Percentiles rank a stretch among this genome's conserved stretches.
phyloP scores from a whole-genome alignment of 2,113 vertebrate species.

The Gallinago jamesoni region DNA sequence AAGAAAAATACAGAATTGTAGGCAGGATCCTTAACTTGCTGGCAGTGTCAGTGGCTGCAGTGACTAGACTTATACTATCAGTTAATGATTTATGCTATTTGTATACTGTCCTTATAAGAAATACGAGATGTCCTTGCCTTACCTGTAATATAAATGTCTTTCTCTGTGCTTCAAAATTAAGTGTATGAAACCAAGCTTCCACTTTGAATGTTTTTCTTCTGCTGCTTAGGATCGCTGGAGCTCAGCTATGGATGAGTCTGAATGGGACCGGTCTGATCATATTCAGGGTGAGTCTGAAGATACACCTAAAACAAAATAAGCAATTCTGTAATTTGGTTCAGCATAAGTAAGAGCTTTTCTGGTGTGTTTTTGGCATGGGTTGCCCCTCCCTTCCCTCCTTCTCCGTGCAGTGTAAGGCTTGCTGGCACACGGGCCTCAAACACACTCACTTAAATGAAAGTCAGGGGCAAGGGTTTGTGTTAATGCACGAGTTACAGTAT shows the following conservation, averaged over 20 bases:
- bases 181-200: not conserved
- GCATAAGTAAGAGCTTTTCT: not conserved
- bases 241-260: not conserved
- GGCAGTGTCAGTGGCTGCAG: not conserved
- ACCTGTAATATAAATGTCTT: not conserved
- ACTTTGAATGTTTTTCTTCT: not conserved
- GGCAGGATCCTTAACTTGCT: not conserved
- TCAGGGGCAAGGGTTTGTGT: not conserved
- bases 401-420: not conserved
- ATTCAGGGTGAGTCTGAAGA: not conserved
- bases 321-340: not conserved
- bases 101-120: not conserved
- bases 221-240: not conserved
- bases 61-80: not conserved
- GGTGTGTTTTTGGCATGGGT: not conserved
- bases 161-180: not conserved
- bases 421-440: not conserved
- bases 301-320: not conserved
- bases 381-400: fast-evolving
- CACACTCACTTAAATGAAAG: not conserved
- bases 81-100: not conserved
- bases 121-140: not conserved
- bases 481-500: not conserved
- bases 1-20: not conserved
- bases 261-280: not conserved